Base-by-base conservation (phyloP, 92 coral and sea anemone genomes). In the Hydrozoanthus gracilis region DNA sequence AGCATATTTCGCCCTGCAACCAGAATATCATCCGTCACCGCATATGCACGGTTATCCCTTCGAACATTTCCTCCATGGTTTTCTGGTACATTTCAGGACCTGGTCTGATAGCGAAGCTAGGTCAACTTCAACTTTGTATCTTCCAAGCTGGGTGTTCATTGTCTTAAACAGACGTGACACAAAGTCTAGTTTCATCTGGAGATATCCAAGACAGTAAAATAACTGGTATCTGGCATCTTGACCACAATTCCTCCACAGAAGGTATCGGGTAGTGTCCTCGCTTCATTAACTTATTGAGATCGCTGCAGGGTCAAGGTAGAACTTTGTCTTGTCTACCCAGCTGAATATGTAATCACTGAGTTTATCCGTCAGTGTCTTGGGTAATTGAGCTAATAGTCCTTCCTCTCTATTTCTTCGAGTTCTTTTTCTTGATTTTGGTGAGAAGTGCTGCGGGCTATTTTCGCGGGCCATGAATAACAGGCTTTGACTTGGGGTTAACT, bases 351-450 rank as follows among this genome's bases (percentile, higher is more conserved):
- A 3, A 90, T 92, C 90, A 69, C 84, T 17, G 88, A 68, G 55
- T 92, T 84, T 4, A 92, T 92, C 89, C 92, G 68, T 92, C 90
- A 1, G 91, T 87, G 9, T 90, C 90, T 51, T 88, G 86, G n/a
- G n/a, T n/a, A n/a, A n/a, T n/a, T n/a, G n/a, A n/a, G n/a, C n/a
- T n/a, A n/a, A n/a, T n/a, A n/a, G 4, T 88, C 83, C 39, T 92
- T 90, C 8, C 69, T 80, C 60, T 88, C 92, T 87, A 88, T 90
- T 65, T 84, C 79, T 82, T 87, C 76, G 4, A 86, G 86, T 52
- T n/a, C n/a, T 86, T 93, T 35, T 16, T 74, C 73, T 16, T 72
- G 39, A 78, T 87, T 51, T 82, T 84, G 18, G 90, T 84, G 46
- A 87, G 69, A 82, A 84, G 91, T 45, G 92, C 92, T 45, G 91